Base-by-base conservation (phyloP, 1,140 invertebrate species). In the Eumeta japonica region DNA sequence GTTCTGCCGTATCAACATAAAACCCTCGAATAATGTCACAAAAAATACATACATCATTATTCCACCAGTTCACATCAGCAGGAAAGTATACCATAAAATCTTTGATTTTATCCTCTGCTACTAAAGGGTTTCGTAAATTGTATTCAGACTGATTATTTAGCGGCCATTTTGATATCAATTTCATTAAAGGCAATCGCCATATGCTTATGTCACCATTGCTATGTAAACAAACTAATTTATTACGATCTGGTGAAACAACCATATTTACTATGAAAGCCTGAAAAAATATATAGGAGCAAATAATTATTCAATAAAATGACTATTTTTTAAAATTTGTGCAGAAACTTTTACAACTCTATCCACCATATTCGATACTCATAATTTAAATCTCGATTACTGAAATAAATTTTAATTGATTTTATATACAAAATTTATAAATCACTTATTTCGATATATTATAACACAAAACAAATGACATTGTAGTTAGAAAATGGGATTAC, bases 21-120 rank as follows among this genome's bases (percentile, higher is more conserved):
- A n/a, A n/a, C n/a, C n/a, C n/a, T n/a, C n/a, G n/a, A n/a, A n/a
- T n/a, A n/a, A n/a, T n/a, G n/a, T n/a, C n/a, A n/a, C n/a, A n/a
- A 14, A 20, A 14, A 29, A 9, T 9, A 29, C 35, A 29, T 73
- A 86, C 86, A 63, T 85, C 67, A 50, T 87, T 74, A 18, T 82
- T 85, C 88, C 89, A 91, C 87, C 88, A 91, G 39, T 81, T 86
- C 9, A 90, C 76, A 63, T 89, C 87, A 24, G 83, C 61, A 2
- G 86, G 81, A 55, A 81, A 76, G 56, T 70, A 81, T 42, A 75
- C 58, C 9, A 63, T 57, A 5, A 62, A 38, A 10, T 70, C 64
- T 15, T 77, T 78, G 58, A 20, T 41, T 48, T 67, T 73, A 3
- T 49, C 45, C 16, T 45, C 44, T 1, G 37, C 36, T 19, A 48